phyloP scores from a whole-genome alignment of 2,888 invertebrate genomes.

The Torymus tubicola region DNA sequence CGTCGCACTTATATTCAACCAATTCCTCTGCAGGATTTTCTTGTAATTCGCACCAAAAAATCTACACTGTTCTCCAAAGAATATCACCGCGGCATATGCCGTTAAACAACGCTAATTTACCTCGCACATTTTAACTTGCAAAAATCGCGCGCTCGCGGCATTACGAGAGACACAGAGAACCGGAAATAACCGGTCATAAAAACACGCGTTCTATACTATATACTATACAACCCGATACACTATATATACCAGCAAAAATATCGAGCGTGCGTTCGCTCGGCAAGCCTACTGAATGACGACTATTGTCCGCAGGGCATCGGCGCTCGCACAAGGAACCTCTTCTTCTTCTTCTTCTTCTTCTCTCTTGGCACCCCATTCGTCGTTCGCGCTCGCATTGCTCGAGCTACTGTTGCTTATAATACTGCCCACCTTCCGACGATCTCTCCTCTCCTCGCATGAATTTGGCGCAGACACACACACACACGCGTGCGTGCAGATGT shows the following conservation, averaged over 20 bases:
- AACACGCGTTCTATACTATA: too few species aligned
- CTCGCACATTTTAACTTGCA: too few species aligned
- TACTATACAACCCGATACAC: too few species aligned
- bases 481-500: constrained; percentile 41
- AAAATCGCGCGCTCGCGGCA: too few species aligned
- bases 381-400: constrained; percentile 2
- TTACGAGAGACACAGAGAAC: too few species aligned
- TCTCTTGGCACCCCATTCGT: constrained; percentile 49
- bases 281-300: constrained; percentile 63
- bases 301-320: constrained; percentile 62
- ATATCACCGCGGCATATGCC: too few species aligned
- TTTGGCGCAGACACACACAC: constrained; percentile 51
- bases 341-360: constrained; percentile 51
- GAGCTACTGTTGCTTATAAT: neutral
- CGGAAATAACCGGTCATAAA: too few species aligned
- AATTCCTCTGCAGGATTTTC: too few species aligned
- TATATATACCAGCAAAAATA: constrained; percentile 10
- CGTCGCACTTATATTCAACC: too few species aligned
- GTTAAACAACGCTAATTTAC: too few species aligned
- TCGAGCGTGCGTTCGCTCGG: constrained; percentile 55
- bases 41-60: too few species aligned
- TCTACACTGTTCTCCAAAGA: too few species aligned
- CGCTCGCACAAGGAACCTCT: constrained; percentile 48
- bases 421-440: constrained; percentile 37
- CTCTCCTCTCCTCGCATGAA: constrained; percentile 36